Percentiles rank a stretch among this genome's conserved stretches.
Evolutionary conservation across 2,888 invertebrate genomes (phyloP).

Genomic region (Ophion ventricosus): DNA sequence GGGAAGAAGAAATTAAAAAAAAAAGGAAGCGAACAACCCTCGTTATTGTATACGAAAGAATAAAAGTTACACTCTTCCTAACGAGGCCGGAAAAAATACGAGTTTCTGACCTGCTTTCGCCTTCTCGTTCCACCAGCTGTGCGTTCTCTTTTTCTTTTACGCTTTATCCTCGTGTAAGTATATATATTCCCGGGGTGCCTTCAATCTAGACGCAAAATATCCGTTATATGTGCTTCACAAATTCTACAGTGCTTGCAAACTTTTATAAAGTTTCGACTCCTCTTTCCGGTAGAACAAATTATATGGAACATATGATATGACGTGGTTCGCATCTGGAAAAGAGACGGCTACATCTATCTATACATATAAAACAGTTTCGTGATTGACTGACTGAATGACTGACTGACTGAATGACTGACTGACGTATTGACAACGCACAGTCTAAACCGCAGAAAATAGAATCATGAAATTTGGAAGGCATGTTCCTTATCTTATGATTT

Average conservation of each 20-base stretch:
- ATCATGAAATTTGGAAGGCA: too few species aligned
- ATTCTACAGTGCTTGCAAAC: neutral
- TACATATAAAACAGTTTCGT: too few species aligned
- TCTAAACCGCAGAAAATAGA: too few species aligned
- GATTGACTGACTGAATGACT: too few species aligned
- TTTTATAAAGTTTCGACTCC: neutral
- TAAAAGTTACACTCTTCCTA: constrained; percentile 47
- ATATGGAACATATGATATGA: neutral
- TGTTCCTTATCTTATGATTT: too few species aligned
- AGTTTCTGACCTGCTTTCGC: constrained; percentile 54
- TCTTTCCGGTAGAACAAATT: neutral
- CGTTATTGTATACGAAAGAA: constrained; percentile 60
- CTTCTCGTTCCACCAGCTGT: constrained; percentile 12
- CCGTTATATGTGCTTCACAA: neutral
- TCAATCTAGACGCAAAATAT: neutral
- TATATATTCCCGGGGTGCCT: neutral
- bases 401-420: too few species aligned
- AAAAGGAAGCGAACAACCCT: constrained; percentile 16
- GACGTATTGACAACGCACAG: too few species aligned
- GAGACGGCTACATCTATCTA: neutral
- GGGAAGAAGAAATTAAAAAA: neutral
- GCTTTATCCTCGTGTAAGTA: neutral
- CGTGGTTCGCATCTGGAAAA: neutral
- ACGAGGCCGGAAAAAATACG: constrained; percentile 39
- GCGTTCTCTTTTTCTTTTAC: neutral